Conservation (phyloP, 2,113 vertebrate genomes). For the Ammodytes dubius region DNA sequence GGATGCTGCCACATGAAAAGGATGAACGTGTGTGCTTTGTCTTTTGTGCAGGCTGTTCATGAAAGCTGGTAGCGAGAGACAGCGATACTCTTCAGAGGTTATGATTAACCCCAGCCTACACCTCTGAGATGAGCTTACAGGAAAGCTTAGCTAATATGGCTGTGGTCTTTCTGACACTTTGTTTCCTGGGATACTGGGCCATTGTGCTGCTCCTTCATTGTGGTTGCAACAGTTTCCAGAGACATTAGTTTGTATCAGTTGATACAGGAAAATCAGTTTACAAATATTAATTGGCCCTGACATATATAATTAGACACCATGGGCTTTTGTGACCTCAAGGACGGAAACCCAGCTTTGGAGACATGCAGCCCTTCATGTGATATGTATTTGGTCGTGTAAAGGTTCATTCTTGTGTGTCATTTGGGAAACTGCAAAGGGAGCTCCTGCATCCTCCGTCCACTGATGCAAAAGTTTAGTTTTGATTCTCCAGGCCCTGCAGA, state of each 20-base stretch:
- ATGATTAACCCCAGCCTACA: constrained; percentile 45
- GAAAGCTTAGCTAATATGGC: constrained; percentile 38
- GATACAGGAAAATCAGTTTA: neutral
- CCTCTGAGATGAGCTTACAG: constrained; percentile 58
- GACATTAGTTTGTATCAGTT: neutral
- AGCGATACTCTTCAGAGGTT: constrained; percentile 14
- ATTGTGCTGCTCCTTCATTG: neutral
- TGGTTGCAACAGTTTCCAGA: constrained; percentile 36
- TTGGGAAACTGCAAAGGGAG: neutral
- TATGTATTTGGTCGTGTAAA: no score
- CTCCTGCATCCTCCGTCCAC: neutral
- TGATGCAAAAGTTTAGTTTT: constrained; percentile 27
- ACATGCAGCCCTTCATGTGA: neutral
- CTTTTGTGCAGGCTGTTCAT: constrained; percentile 11
- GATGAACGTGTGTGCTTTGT: neutral
- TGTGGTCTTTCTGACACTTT: constrained; percentile 46
- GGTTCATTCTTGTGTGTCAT: neutral
- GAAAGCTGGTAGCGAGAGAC: neutral
- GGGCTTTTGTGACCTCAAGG: neutral
- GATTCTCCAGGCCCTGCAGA: constrained; percentile 31
- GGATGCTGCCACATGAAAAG: constrained; percentile 75
- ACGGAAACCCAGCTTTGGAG: neutral
- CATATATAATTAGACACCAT: neutral
- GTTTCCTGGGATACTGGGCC: neutral
- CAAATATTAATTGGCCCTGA: neutral